These are phyloP conservation scores for Valencia hispanica DNA, from an alignment of 2,797 vertebrate species.

Conservation along the genomic window DNA sequence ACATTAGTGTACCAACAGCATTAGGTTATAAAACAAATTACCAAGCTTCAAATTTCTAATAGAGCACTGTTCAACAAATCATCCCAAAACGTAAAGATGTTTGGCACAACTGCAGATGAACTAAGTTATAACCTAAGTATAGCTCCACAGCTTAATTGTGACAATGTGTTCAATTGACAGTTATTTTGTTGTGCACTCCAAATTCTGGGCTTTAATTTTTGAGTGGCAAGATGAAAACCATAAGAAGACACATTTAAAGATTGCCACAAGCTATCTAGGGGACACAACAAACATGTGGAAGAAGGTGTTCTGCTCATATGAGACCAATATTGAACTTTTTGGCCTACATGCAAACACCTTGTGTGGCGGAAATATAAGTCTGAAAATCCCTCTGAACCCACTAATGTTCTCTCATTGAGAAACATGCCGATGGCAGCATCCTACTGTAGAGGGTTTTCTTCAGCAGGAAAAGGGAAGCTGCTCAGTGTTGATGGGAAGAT, in stretches of 20 bases:
- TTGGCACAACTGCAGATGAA: not conserved
- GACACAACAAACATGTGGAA: conserved; percentile 4
- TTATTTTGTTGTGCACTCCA: not conserved
- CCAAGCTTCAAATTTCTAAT: not conserved
- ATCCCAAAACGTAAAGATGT: not conserved
- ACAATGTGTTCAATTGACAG: not conserved
- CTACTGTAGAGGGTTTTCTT: not conserved
- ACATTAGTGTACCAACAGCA: not conserved
- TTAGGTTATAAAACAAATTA: not conserved
- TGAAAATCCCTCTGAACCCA: not conserved
- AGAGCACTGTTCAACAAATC: not conserved
- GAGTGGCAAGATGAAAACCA: conserved; percentile 2
- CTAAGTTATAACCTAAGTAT: not conserved
- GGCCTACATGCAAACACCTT: not conserved
- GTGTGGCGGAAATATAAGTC: not conserved
- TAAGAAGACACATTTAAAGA: not conserved
- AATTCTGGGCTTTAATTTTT: not conserved
- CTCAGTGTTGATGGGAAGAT: not conserved
- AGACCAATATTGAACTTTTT: conserved; percentile 2
- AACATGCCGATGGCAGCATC: not conserved
- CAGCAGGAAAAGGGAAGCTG: not conserved
- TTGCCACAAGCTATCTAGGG: conserved; percentile 1
- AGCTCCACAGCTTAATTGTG: not conserved
- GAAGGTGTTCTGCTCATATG: not conserved
- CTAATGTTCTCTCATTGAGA: not conserved